Evolutionary conservation across 2,888 invertebrate species (phyloP).

Genomic region (Cinara cedri): DNA sequence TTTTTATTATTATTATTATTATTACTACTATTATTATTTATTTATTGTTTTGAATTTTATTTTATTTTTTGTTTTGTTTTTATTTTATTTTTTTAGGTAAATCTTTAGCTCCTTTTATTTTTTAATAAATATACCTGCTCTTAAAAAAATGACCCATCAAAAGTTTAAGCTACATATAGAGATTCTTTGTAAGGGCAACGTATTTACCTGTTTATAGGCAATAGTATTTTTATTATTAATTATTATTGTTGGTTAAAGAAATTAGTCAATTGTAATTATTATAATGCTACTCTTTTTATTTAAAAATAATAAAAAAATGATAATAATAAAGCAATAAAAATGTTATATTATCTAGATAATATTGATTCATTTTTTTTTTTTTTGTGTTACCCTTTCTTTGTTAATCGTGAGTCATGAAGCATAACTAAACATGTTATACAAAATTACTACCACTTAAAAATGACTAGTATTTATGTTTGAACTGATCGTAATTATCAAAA

Average conservation of each 20-base stretch:
- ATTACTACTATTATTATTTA: slow-evolving; percentile 21
- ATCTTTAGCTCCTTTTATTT: neutral
- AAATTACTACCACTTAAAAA: neutral
- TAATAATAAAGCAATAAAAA: slow-evolving; percentile 48
- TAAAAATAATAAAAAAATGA: slow-evolving; percentile 13
- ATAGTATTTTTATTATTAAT: slow-evolving; percentile 23
- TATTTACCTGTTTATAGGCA: neutral
- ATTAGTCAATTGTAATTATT: slow-evolving; percentile 50
- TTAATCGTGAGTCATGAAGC: neutral
- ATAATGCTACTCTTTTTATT: slow-evolving; percentile 36
- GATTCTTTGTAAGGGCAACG: neutral
- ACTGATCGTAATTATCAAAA: slow-evolving; percentile 76
- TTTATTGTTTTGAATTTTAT: slow-evolving; percentile 16
- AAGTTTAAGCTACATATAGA: slow-evolving; percentile 12
- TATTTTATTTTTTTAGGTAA: slow-evolving; percentile 1
- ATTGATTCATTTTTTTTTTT: slow-evolving; percentile 26
- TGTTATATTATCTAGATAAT: slow-evolving; percentile 37
- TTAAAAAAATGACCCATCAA: slow-evolving; percentile 4
- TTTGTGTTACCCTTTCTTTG: neutral
- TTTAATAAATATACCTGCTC: slow-evolving; percentile 7
- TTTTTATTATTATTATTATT: too few species aligned
- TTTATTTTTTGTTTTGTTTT: slow-evolving; percentile 30
- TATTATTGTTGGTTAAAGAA: slow-evolving; percentile 12
- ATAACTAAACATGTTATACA: slow-evolving; percentile 16
- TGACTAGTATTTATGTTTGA: slow-evolving; percentile 63